phyloP scores from a whole-genome alignment of 2,888 invertebrate species.

The Platycnemis pennipes region DNA sequence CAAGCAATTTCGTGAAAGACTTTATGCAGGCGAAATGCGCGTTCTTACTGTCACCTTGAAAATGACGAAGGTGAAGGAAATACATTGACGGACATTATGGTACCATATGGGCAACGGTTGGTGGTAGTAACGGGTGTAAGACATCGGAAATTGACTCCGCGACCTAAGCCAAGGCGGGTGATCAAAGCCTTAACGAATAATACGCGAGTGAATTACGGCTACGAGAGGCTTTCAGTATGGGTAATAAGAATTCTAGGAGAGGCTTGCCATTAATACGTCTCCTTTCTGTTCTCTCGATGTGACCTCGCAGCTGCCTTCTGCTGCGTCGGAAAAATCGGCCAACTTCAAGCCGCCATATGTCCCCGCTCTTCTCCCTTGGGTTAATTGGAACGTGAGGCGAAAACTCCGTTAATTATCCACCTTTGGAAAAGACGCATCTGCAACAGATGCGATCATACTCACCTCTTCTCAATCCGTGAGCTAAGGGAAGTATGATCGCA shows the following conservation, averaged over 20 bases:
- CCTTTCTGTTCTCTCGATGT: not conserved
- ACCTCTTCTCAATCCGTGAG: not conserved
- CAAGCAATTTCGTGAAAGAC: too few species aligned
- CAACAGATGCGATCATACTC: not conserved
- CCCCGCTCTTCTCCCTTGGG: not conserved
- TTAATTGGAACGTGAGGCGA: not conserved
- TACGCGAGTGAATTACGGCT: not conserved
- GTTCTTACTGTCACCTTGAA: too few species aligned
- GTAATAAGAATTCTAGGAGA: not conserved
- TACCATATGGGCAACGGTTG: not conserved
- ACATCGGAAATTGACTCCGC: not conserved
- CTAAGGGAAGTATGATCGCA: too few species aligned
- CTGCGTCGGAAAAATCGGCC: not conserved
- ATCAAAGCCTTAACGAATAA: not conserved
- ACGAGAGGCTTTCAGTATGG: not conserved
- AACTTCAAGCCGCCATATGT: not conserved
- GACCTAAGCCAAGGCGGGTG: not conserved
- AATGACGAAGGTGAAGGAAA: too few species aligned
- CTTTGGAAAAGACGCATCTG: not conserved
- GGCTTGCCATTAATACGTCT: not conserved
- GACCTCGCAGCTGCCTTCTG: not conserved
- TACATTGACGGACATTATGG: too few species aligned
- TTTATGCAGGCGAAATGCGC: too few species aligned
- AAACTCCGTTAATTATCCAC: not conserved
- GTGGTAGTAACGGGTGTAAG: not conserved